A percentile compares a stretch with the other conserved stretches of the same genome.
Conservation (phyloP, 2,113 vertebrate genomes). For the Campylomormyrus tamandua region DNA sequence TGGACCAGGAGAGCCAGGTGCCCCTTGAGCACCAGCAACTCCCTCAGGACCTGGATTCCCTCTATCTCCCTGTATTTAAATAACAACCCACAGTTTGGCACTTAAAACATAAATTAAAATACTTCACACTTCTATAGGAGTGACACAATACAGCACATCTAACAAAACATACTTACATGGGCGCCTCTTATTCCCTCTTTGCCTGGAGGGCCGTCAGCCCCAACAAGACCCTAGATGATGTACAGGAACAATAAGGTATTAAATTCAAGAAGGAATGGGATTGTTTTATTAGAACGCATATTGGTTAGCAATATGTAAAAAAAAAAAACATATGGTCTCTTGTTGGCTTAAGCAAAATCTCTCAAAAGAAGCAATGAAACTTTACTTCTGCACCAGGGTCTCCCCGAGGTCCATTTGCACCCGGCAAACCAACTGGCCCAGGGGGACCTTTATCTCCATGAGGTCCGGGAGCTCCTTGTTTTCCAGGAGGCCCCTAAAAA, state of each 20-base stretch:
- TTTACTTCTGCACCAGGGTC: constrained; percentile 89
- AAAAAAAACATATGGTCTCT: not conserved
- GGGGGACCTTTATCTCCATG: constrained; percentile 90
- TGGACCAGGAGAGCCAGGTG: constrained; percentile 80
- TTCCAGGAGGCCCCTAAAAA: constrained; percentile 87
- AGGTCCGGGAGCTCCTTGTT: constrained; percentile 74
- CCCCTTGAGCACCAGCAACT: constrained; percentile 73
- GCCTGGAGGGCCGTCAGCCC: constrained; percentile 88
- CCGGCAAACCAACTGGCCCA: constrained; percentile 81
- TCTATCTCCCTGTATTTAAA: constrained; percentile 73
- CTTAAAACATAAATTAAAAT: not conserved
- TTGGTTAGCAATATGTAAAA: not conserved
- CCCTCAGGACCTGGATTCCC: constrained; percentile 87
- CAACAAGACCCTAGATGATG: constrained; percentile 74
- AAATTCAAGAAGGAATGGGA: not conserved
- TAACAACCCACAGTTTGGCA: not conserved
- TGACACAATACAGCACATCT: not conserved
- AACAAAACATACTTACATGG: constrained; percentile 66
- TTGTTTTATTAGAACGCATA: not conserved
- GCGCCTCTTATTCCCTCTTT: constrained; percentile 82
- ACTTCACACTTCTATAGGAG: no score
- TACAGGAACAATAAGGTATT: not conserved
- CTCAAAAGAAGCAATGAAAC: constrained; percentile 10
- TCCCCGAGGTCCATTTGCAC: constrained; percentile 88
- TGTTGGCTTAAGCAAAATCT: not conserved